Base-by-base conservation (phyloP, 30 jellyfish, hydroid and myxozoan genomes). In the Cassiopea xamachana region DNA sequence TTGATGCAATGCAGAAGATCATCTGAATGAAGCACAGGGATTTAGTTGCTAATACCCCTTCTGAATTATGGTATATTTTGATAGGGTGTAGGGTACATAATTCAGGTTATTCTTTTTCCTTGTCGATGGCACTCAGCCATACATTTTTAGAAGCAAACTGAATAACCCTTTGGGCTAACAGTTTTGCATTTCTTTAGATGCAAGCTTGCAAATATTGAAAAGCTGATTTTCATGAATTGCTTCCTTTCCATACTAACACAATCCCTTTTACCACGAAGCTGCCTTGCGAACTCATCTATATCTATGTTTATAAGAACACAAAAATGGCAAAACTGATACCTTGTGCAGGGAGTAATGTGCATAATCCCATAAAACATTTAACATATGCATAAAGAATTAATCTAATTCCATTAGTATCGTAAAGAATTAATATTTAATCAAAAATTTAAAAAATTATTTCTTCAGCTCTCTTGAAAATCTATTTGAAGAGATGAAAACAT, bases 141-240 rank as follows among this genome's bases (percentile, higher is more conserved):
- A 73, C 18, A 27, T 51, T 73, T 81, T 6, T 51, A 73, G 15
- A 73, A 48, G 50, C 81, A 73, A 50, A 73, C 51, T 73, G 51
- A 73, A 51, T 73, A 48, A 73, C 81, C 81, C 50, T 48, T 27
- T 27, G 81, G 50, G 18, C 81, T 51, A 73, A 73, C 81, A 27
- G 81, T 73, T 48, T 14, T 50, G 39, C 81, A 73, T 51, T 51
- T 14, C 51, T 73, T 73, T 48, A 17, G 81, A 27, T 50, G 48
- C 81, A 73, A 73, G 19, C 48, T 73, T 47, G 60, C 77, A 78
- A 94, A 94, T 86, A 69, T 90, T 27, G 97, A 94, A 67, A 94
- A 90, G 69, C 94, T 93, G 19, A 94, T 79, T 55, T 6, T 55
- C 64, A 55, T 55, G 64, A 55, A 55, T 55, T 55, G 64, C 64